Conservation (phyloP, 2,888 invertebrate genomes). For the Drosophila kokeensis region DNA sequence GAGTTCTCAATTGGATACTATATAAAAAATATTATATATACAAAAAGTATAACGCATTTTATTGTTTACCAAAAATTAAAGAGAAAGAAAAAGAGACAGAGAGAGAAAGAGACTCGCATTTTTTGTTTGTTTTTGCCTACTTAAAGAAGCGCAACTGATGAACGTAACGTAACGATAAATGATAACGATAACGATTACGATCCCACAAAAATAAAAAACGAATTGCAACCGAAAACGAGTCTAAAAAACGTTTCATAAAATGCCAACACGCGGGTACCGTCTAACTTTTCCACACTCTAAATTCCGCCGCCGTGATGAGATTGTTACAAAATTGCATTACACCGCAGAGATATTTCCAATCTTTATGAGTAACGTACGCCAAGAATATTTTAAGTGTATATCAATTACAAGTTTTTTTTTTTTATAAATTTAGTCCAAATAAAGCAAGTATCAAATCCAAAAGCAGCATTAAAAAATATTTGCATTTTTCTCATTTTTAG, state of each 20-base stretch:
- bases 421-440: conserved; percentile 54
- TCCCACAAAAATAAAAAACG: conserved; percentile 41
- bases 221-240: conserved; percentile 55
- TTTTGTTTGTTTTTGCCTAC: conserved; percentile 77
- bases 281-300: conserved; percentile 54
- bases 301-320: conserved; percentile 74
- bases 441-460: conserved; percentile 58
- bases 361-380: conserved; percentile 68
- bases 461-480: conserved; percentile 66
- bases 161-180: conserved; percentile 70
- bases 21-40: conserved; percentile 70
- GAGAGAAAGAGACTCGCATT: conserved; percentile 73
- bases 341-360: conserved; percentile 57
- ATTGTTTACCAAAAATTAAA: conserved; percentile 62
- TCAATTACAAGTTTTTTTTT: conserved; percentile 44
- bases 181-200: conserved; percentile 41
- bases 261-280: conserved; percentile 46
- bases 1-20: conserved; percentile 77
- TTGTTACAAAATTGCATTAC: conserved; percentile 72
- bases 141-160: conserved; percentile 66
- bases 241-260: conserved; percentile 41
- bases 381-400: conserved; percentile 69
- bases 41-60: conserved; percentile 64
- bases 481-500: conserved; percentile 75
- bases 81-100: conserved; percentile 61